Evolutionary conservation across 2,797 vertebrate genomes (phyloP).

Genomic region (Spondyliosoma cantharus): DNA sequence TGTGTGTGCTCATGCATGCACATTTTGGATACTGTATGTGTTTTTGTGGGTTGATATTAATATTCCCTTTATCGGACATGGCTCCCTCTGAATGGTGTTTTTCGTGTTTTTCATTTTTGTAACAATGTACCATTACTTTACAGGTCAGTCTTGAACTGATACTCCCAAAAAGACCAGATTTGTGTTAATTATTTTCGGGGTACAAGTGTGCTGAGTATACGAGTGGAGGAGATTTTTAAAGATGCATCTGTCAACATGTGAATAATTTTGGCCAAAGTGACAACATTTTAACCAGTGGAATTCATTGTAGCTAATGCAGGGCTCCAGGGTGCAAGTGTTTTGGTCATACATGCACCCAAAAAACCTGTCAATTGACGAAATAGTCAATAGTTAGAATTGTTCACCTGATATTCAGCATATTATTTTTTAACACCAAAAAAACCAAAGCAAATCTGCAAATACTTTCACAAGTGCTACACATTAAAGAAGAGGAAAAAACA

Average conservation of each 20-base stretch:
- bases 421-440: no score
- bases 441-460: no score
- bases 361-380: no score
- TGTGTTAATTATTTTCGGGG: no score
- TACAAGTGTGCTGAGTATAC: background rate
- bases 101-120: background rate
- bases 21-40: background rate
- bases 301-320: background rate
- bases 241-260: background rate
- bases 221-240: background rate
- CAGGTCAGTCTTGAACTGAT: background rate
- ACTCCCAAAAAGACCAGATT: background rate
- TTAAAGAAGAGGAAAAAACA: no score
- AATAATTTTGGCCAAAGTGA: background rate
- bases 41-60: conserved; percentile 19
- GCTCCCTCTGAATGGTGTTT: background rate
- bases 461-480: no score
- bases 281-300: background rate
- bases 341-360: no score
- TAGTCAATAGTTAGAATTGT: no score
- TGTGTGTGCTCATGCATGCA: conserved; percentile 30
- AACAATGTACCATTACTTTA: background rate
- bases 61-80: conserved; percentile 10
- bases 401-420: no score
- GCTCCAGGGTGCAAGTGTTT: no score